Evolutionary conservation across 2,797 vertebrate species (phyloP), one percentile per base, ranked within the genome.

Genomic region (Fratercula arctica): DNA sequence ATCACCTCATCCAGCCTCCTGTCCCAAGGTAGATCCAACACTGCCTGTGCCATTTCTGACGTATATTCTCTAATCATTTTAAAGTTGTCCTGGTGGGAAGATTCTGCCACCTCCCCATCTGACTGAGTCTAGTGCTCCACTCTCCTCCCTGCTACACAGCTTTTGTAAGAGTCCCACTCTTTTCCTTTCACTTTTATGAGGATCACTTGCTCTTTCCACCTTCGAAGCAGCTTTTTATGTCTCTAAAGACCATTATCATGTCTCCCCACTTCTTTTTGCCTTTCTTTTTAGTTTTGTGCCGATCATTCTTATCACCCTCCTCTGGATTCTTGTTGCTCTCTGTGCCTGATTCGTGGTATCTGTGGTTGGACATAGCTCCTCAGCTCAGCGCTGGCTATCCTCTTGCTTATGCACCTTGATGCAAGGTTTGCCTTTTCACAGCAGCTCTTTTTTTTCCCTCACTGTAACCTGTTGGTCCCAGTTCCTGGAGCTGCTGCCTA

Each of bases 51-150:
- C 57, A 24, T 57, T 76, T 66, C 67, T 72, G 57, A n/a, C 33
- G 2, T 3, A 1, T 3, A 4, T 75, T 81, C 69, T 75, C 29
- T 37, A 33, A 23, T 29, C 2, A 5, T 45, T 86, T 50, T 41
- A 7, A 54, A 75, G 9, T 16, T 78, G 10, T 59, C 10, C 23
- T 81, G 46, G 6, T 10, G 23, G 53, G 59, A 67, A n/a, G 45
- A 20, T 89, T 50, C 46, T 73, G 80, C 51, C 39, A 13, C 51
- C 56, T 79, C 25, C 16, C 39, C 1, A 1, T 29, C 33, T n/a
- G 69, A 43, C 15, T 0, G 0, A 15, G 57, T 14, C 17, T 1
- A 0, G 48, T 46, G 23, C 73, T 92, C 46, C 1, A 0, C 41
- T 80, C 45, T 78, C 17, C 29, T 76, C 31, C n/a, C 20, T 31